Conservation (phyloP, 2,888 invertebrate species). For the Pterostichus niger region DNA sequence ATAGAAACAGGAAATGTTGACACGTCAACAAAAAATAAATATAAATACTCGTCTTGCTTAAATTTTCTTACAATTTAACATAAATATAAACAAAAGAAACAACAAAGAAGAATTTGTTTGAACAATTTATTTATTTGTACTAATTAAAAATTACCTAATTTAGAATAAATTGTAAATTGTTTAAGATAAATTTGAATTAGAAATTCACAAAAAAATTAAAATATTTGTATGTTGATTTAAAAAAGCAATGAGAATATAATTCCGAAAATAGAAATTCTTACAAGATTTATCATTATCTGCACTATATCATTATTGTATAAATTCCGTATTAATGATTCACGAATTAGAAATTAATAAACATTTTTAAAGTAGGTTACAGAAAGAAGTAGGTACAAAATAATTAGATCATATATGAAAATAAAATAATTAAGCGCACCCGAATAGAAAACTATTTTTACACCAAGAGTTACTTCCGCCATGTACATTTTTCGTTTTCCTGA, state of each 20-base stretch:
- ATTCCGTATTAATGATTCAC: neutral
- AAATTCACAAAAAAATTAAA: neutral
- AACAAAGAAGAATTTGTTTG: no score
- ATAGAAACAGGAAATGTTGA: slow-evolving; percentile 37
- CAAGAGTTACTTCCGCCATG: slow-evolving; percentile 59
- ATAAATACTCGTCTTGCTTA: neutral
- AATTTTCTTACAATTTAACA: neutral
- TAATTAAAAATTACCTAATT: no score
- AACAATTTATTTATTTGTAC: no score
- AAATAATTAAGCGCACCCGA: slow-evolving; percentile 50
- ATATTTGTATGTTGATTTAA: neutral
- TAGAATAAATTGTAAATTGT: no score
- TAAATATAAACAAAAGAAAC: neutral
- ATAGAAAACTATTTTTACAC: slow-evolving; percentile 59
- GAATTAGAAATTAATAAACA: neutral
- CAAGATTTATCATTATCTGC: neutral
- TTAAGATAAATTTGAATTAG: no score
- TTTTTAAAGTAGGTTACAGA: slow-evolving; percentile 1
- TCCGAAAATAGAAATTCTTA: slow-evolving; percentile 18
- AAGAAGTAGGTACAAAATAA: slow-evolving; percentile 42
- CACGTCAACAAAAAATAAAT: slow-evolving; percentile 4
- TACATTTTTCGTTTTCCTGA: slow-evolving; percentile 34
- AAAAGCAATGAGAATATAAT: neutral
- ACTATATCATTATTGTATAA: neutral
- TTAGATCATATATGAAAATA: slow-evolving; percentile 60